Evolutionary conservation across 2,113 vertebrate species (phyloP).

Genomic region (Puntigrus tetrazona): DNA sequence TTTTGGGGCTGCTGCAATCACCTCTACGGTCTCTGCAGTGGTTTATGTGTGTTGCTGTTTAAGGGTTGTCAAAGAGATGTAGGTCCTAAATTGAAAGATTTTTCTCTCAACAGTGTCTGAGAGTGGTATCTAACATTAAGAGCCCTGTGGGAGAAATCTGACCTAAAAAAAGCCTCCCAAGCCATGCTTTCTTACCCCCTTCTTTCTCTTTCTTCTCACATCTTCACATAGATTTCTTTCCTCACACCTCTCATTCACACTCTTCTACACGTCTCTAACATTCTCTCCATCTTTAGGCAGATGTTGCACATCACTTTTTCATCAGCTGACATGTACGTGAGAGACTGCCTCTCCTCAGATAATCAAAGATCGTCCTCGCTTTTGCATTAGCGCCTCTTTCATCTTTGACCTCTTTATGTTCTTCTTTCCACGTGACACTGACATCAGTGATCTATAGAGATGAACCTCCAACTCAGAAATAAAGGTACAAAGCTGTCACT

Average conservation of each 20-base stretch:
- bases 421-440: not conserved
- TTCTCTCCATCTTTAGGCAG: not conserved
- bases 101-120: not conserved
- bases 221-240: not conserved
- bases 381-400: not conserved
- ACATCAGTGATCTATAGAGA: not conserved
- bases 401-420: not conserved
- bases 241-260: not conserved
- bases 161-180: slow-evolving; percentile 5
- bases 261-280: not conserved
- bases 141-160: slow-evolving; percentile 22
- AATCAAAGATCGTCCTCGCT: slow-evolving; percentile 21
- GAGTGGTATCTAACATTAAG: slow-evolving; percentile 15
- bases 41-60: not conserved
- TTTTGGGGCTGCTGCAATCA: no score
- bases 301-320: not conserved
- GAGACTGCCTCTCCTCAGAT: not conserved
- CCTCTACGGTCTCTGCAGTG: not conserved
- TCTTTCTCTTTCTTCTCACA: not conserved
- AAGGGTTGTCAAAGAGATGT: slow-evolving; percentile 23
- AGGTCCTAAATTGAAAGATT: slow-evolving; percentile 14
- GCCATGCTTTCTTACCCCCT: not conserved
- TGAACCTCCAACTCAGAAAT: not conserved
- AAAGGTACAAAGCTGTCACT: not conserved
- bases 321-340: not conserved